Conservation (phyloP, 2,797 vertebrate genomes). For the Macroramphosus scolopax region DNA sequence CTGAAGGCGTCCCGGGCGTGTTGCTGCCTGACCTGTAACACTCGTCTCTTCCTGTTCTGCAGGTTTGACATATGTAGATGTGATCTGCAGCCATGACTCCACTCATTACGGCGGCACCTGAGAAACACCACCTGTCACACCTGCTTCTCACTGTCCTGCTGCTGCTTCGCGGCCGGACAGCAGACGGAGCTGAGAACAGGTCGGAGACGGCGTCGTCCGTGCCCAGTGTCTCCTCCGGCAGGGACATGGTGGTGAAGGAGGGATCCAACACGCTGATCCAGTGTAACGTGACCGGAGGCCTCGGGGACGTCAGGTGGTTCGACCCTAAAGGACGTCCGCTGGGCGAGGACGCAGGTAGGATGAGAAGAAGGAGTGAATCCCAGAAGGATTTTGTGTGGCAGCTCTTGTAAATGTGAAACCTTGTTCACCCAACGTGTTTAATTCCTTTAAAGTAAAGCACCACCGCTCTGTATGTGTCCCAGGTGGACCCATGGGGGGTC, state of each 20-base stretch:
- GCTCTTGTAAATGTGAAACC: too few relatives aligned
- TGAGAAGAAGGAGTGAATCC: not conserved
- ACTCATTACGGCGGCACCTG: slow-evolving; percentile 22
- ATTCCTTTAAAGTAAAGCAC: too few relatives aligned
- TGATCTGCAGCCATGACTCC: slow-evolving; percentile 2
- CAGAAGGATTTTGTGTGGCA: too few relatives aligned
- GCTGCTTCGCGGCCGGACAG: slow-evolving; percentile 13
- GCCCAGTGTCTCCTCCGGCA: slow-evolving; percentile 32
- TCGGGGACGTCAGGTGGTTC: slow-evolving; percentile 81
- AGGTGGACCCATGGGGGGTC: too few relatives aligned
- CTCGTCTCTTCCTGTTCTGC: slow-evolving; percentile 44
- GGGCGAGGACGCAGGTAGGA: slow-evolving; percentile 73
- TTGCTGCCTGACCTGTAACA: not conserved
- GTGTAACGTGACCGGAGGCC: slow-evolving; percentile 82
- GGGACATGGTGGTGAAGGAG: slow-evolving; percentile 83
- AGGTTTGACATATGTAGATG: slow-evolving; percentile 46
- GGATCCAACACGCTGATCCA: slow-evolving; percentile 80
- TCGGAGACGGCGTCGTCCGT: slow-evolving; percentile 29
- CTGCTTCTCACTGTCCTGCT: slow-evolving; percentile 30
- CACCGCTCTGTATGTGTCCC: too few relatives aligned
- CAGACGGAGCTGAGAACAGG: slow-evolving; percentile 15
- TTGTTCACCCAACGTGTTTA: too few relatives aligned
- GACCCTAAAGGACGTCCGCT: slow-evolving; percentile 84
- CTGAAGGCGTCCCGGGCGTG: too few relatives aligned
- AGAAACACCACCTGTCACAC: not conserved